Base-by-base conservation (phyloP, 2,888 invertebrate genomes). In the Drymonia ruficornis region DNA sequence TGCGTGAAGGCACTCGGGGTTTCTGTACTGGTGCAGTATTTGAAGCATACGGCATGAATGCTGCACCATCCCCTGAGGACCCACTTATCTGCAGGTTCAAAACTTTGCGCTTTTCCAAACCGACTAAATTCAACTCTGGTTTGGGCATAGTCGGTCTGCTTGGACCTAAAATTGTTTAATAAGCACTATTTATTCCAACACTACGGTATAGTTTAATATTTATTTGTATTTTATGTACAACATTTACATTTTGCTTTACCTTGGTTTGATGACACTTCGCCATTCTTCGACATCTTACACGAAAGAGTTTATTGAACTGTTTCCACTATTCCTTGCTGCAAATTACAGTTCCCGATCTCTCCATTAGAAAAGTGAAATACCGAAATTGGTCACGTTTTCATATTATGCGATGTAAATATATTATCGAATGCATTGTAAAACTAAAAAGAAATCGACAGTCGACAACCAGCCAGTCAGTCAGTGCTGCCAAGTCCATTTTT, bases 231-330 rank as follows among this genome's bases (percentile, higher is more conserved):
- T 13, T 12, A 6, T 12, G 16, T 12, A 56, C 9, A 49, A 53
- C 23, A 46, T 48, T 46, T 56, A 34, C 45, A 29, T 49, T 38
- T 50, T 55, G 11, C 51, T 70, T 73, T 94, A 89, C 94, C 93
- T 90, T 94, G 94, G 86, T 93, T 94, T 83, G 95, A 93, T 80
- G 95, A 94, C 91, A 95, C 94, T 88, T 94, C 95, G 89, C 95
- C 94, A 93, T 94, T 95, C 90, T 95, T 95, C 93, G 95, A 95
- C 95, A 96, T 96, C 93, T 88, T 90, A 45, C 45, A 45, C 55
- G 61, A 64, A 72, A 70, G 53, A 69, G 61, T 58, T 61, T 64
- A 64, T 23, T 65, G 53, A 43, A 77, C 66, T 69, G 73, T 76
- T 75, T 78, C 76, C 61, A 78, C 71, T 81, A 81, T 70, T 81